These are phyloP conservation scores for Ramphastos sulfuratus DNA, from an alignment of 2,113 vertebrate species.

Conservation along the genomic window DNA sequence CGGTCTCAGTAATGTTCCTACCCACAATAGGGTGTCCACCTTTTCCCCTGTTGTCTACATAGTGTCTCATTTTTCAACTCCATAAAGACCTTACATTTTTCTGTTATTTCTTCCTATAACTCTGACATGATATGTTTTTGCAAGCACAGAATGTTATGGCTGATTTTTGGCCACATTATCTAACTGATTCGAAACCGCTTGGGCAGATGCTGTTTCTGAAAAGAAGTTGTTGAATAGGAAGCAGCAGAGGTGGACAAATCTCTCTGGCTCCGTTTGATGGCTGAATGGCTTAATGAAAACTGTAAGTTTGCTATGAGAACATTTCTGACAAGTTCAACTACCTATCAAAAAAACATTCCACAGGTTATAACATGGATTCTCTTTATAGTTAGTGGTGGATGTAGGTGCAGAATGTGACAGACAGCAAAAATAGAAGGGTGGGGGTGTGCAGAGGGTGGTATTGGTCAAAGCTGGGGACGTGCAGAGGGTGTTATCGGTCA, in stretches of 20 bases:
- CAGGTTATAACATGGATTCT: background rate
- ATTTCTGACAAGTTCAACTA: background rate
- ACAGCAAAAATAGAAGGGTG: background rate
- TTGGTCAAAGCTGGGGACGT: background rate
- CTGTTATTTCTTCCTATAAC: background rate
- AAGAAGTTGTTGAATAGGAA: background rate
- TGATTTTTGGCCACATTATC: background rate
- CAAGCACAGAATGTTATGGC: background rate
- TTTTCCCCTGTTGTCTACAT: background rate
- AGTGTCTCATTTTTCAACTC: background rate
- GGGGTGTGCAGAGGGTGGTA: background rate
- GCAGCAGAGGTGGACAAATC: background rate
- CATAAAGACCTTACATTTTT: background rate
- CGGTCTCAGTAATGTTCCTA: background rate
- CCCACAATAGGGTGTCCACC: background rate
- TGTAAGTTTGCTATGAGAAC: background rate
- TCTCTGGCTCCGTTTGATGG: background rate
- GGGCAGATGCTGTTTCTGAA: background rate
- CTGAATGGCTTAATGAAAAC: conserved; percentile 17
- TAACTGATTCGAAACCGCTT: background rate
- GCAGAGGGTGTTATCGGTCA: background rate
- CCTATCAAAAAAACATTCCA: background rate
- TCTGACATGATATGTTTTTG: background rate
- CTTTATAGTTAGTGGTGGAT: background rate
- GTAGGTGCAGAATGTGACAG: background rate